A percentile compares a stretch with the other conserved stretches of the same genome.
Evolutionary conservation across 2,113 vertebrate genomes (phyloP).

Genomic region (Mandrillus leucophaeus): DNA sequence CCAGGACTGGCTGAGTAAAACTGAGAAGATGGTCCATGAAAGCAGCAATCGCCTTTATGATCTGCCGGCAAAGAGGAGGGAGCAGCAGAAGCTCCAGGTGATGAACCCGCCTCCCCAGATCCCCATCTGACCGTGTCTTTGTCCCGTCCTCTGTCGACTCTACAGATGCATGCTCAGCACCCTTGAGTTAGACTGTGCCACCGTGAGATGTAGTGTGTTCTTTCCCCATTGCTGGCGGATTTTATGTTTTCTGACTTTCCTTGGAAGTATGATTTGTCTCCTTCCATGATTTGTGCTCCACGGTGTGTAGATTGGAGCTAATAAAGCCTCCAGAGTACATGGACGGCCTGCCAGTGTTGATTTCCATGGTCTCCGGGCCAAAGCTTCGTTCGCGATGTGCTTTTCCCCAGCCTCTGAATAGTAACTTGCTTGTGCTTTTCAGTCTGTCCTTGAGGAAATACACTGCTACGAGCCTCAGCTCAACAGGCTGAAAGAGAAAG

Average conservation of each 20-base stretch:
- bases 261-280: background rate
- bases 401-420: constrained; percentile 76
- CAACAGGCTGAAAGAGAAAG: constrained; percentile 94
- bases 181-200: background rate
- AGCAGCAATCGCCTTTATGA: constrained; percentile 93
- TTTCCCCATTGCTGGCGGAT: background rate
- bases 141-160: fast-evolving
- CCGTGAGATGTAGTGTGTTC: background rate
- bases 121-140: fast-evolving
- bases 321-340: background rate
- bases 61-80: constrained; percentile 93
- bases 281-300: background rate
- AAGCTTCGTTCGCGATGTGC: constrained; percentile 77
- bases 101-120: background rate
- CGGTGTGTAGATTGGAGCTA: background rate
- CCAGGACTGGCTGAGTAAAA: constrained; percentile 93
- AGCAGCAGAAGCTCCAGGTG: constrained; percentile 97
- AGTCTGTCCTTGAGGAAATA: constrained; percentile 98
- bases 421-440: constrained; percentile 90
- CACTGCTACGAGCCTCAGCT: constrained; percentile 92
- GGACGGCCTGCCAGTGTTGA: constrained; percentile 23
- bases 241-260: constrained; percentile 43
- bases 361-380: background rate
- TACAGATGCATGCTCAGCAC: constrained; percentile 17
- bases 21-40: constrained; percentile 90